Conservation (phyloP, 2,113 vertebrate genomes). For the Ceuthmochares aereus region DNA sequence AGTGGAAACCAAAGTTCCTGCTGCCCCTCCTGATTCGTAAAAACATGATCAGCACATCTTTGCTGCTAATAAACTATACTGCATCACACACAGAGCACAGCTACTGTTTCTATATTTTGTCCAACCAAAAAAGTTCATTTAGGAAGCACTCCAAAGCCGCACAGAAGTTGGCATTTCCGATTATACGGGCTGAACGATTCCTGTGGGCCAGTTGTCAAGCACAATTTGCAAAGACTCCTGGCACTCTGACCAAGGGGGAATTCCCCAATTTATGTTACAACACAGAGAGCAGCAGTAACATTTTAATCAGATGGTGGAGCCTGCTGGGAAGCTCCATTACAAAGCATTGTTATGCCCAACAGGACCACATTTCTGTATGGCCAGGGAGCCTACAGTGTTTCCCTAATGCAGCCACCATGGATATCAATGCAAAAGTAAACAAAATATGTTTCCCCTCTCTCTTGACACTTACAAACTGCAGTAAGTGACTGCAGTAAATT, state of each 20-base stretch:
- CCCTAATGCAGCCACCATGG: neutral
- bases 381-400: neutral
- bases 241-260: neutral
- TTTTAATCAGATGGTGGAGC: neutral
- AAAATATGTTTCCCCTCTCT: neutral
- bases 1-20: neutral
- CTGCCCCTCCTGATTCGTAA: neutral
- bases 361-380: neutral
- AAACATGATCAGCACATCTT: neutral
- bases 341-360: neutral
- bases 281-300: conserved; percentile 30
- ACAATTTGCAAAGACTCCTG: conserved; percentile 15
- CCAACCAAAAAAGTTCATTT: neutral
- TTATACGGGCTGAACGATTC: neutral
- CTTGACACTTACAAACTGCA: neutral
- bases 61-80: neutral
- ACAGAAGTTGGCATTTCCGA: neutral
- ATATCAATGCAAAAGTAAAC: conserved; percentile 13
- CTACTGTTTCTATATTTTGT: neutral
- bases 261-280: neutral
- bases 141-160: neutral
- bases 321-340: conserved; percentile 21
- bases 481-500: neutral
- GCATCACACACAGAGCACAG: neutral
- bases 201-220: neutral